A percentile compares a stretch with the other conserved stretches of the same genome.
These are phyloP conservation scores for Austrolebias charrua DNA, from an alignment of 2,797 vertebrate genomes.

Conservation along the genomic window DNA sequence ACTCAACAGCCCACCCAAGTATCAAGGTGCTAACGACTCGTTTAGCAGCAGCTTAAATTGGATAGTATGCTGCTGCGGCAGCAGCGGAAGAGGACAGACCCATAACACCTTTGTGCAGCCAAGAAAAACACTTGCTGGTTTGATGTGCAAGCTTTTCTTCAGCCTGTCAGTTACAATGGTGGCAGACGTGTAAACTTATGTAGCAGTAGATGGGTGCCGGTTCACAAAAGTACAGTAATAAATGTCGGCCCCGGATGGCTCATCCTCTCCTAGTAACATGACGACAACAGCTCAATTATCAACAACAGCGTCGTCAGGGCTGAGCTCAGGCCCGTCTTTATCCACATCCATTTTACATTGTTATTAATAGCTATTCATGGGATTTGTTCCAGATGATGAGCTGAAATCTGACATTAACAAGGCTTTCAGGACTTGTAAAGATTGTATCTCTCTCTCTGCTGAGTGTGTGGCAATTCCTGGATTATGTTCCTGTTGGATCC, in stretches of 20 bases:
- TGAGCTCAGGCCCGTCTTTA: slow-evolving; percentile 40
- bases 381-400: slow-evolving; percentile 69
- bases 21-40: slow-evolving; percentile 15
- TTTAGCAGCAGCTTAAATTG: slow-evolving; percentile 34
- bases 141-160: slow-evolving; percentile 25
- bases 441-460: slow-evolving; percentile 66
- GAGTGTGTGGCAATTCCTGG: slow-evolving; percentile 63
- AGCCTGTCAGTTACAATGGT: slow-evolving; percentile 29
- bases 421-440: slow-evolving; percentile 71
- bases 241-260: slow-evolving; percentile 38
- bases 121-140: slow-evolving; percentile 35
- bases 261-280: slow-evolving; percentile 33
- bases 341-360: slow-evolving; percentile 58
- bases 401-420: slow-evolving; percentile 75
- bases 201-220: slow-evolving; percentile 31
- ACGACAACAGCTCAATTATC: slow-evolving; percentile 60
- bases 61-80: slow-evolving; percentile 17
- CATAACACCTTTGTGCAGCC: slow-evolving; percentile 20
- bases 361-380: slow-evolving; percentile 73
- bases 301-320: slow-evolving; percentile 63
- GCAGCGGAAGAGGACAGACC: slow-evolving; percentile 27
- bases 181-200: slow-evolving; percentile 28
- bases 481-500: slow-evolving; percentile 73
- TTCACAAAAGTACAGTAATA: slow-evolving; percentile 59
- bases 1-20: slow-evolving; percentile 29